phyloP scores from a whole-genome alignment of 2,888 invertebrate genomes.

The Sphaerophoria taeniata region DNA sequence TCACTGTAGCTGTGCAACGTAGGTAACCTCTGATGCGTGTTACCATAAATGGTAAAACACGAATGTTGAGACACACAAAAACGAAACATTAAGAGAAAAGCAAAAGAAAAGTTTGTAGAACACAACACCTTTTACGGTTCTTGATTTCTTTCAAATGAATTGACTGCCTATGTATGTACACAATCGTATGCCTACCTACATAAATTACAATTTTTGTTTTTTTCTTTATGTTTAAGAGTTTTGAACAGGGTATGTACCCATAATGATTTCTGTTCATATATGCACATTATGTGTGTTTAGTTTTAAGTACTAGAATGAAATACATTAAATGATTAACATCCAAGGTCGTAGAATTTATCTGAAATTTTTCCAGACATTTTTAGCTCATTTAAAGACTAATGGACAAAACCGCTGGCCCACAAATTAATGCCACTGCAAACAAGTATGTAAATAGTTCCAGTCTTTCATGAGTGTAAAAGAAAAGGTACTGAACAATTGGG shows the following conservation, averaged over 20 bases:
- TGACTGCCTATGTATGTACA: too few relatives aligned
- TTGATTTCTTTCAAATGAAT: slow-evolving; percentile 57
- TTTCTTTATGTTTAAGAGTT: neutral
- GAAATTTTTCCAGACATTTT: too few relatives aligned
- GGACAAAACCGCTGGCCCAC: too few relatives aligned
- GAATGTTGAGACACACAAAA: neutral
- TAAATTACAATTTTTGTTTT: neutral
- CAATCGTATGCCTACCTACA: slow-evolving; percentile 17
- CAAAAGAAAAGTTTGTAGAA: slow-evolving; percentile 38
- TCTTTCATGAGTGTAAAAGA: too few relatives aligned
- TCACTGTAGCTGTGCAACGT: slow-evolving; percentile 47
- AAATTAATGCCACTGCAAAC: too few relatives aligned
- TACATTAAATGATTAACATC: too few relatives aligned
- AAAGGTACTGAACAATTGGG: too few relatives aligned
- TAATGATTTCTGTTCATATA: neutral
- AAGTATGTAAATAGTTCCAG: too few relatives aligned
- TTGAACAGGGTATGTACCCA: neutral
- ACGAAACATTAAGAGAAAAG: slow-evolving; percentile 6
- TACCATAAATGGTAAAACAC: slow-evolving; percentile 53
- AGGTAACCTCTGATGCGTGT: slow-evolving; percentile 57
- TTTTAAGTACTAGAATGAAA: too few relatives aligned
- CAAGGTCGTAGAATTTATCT: too few relatives aligned
- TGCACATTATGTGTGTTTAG: too few relatives aligned
- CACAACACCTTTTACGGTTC: slow-evolving; percentile 65
- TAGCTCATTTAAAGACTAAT: too few relatives aligned